Evolutionary conservation across 2,888 invertebrate species (phyloP), one percentile per base, ranked within the genome.

Genomic region (Pemphredon lugubris): DNA sequence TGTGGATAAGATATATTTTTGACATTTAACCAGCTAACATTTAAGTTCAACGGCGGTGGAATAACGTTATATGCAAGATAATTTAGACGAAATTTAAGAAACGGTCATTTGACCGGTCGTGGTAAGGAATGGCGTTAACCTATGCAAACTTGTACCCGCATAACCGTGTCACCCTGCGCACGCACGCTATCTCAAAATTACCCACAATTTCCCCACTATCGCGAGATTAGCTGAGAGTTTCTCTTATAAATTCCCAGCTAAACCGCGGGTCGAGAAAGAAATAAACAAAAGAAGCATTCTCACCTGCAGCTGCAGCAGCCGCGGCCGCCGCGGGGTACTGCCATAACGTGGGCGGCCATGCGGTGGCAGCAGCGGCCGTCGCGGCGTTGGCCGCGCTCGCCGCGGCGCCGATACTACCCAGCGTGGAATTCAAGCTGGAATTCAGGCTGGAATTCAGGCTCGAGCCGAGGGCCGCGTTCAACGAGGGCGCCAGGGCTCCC

Each of bases 271-370:
- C 1, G 42, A 7, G 5, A 34, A 37, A 7, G 13, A 32, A 40
- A 45, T n/a, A 37, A 44, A 13, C 16, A 7, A 18, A 39, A n/a
- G 32, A 21, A 39, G 13, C 2, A n/a, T 54, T 30, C 71, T 74
- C 54, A 81, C 81, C 81, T 81, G 83, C 83, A 63, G 84, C 72
- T 42, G 77, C 77, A 59, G 75, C 75, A 40, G 76, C 77, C 59
- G 77, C 83, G 50, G 84, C 83, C 47, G 83, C 79, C 65, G 83
- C 87, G 82, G 95, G 90, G 83, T 96, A 96, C 91, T 95, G 88
- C 90, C 95, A 96, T 87, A 95, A 92, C 61, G 95, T 93, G 57
- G 81, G 91, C 75, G 90, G 90, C 87, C 93, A 92, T 79, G 93
- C 73, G 58, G 83, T 77, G 55, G 81, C 71, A 51, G 83, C 87